Percentiles rank a stretch among this genome's conserved stretches.
phyloP scores from a whole-genome alignment of 2,888 invertebrate species.

The Odontomyia ornata region DNA sequence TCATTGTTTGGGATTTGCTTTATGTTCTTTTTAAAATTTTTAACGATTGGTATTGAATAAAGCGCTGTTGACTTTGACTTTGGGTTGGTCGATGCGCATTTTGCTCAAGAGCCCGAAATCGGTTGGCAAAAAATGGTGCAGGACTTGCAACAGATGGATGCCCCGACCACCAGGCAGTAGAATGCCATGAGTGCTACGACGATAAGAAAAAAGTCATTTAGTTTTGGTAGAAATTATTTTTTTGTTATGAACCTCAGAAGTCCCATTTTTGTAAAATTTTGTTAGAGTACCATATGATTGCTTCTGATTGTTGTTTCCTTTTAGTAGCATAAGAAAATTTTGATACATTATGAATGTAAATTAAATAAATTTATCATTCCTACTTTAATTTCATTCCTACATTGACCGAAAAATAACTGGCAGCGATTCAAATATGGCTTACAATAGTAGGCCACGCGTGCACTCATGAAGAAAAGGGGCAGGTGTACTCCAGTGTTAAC shows the following conservation, averaged over 20 bases:
- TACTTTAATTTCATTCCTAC: slow-evolving; percentile 1
- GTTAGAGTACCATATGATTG: background rate
- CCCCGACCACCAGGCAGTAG: background rate
- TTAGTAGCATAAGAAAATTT: background rate
- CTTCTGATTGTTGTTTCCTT: background rate
- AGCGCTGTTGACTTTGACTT: too few relatives aligned
- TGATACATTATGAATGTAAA: background rate
- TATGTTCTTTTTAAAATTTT: too few relatives aligned
- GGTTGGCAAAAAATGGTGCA: background rate
- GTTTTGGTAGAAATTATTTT: background rate
- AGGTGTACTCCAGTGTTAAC: background rate
- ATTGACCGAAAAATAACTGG: slow-evolving; percentile 6
- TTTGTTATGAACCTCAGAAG: background rate
- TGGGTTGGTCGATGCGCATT: too few relatives aligned
- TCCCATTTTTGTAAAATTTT: background rate
- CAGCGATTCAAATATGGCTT: background rate
- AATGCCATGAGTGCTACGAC: background rate
- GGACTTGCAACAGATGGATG: background rate
- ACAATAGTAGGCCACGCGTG: slow-evolving; percentile 8
- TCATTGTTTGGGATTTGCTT: too few relatives aligned
- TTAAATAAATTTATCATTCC: background rate
- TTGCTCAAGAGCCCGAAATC: too few relatives aligned
- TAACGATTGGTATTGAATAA: too few relatives aligned
- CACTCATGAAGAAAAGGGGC: background rate
- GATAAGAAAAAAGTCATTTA: background rate